A percentile compares a stretch with the other conserved stretches of the same genome.
phyloP scores from a whole-genome alignment of 2,888 invertebrate genomes.

The Psylliodes chrysocephalus region DNA sequence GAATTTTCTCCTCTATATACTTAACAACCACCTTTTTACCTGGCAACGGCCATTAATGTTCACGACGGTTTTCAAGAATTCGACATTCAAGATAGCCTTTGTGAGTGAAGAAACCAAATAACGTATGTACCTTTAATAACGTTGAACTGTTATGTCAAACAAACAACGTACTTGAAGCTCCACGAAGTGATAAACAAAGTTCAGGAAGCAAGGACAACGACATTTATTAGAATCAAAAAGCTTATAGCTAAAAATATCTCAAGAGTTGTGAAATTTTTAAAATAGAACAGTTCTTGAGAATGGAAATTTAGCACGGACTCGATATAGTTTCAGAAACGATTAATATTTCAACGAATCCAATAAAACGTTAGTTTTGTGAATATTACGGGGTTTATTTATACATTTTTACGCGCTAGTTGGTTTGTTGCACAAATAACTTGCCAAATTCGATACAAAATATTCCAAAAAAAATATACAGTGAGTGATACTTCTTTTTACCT shows the following conservation, averaged over 20 bases:
- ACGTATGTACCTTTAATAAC: conserved; percentile 13
- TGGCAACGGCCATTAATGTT: conserved; percentile 4
- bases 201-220: conserved; percentile 39
- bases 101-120: background rate
- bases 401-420: too few relatives aligned
- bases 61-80: conserved; percentile 17
- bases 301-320: conserved; percentile 4
- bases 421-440: too few relatives aligned
- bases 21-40: background rate
- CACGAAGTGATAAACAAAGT: conserved; percentile 30
- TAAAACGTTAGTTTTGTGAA: conserved; percentile 1
- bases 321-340: background rate
- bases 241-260: conserved; percentile 20
- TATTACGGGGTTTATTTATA: background rate
- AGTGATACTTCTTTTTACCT: too few relatives aligned
- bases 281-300: background rate
- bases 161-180: conserved; percentile 23
- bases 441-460: too few relatives aligned
- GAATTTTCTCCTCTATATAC: background rate
- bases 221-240: conserved; percentile 34
- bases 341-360: conserved; percentile 42
- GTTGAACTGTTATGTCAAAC: conserved; percentile 34
- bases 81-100: conserved; percentile 15
- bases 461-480: too few relatives aligned
- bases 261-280: conserved; percentile 28